phyloP scores from a whole-genome alignment of 1,140 invertebrate genomes.

The Sipha flava region DNA sequence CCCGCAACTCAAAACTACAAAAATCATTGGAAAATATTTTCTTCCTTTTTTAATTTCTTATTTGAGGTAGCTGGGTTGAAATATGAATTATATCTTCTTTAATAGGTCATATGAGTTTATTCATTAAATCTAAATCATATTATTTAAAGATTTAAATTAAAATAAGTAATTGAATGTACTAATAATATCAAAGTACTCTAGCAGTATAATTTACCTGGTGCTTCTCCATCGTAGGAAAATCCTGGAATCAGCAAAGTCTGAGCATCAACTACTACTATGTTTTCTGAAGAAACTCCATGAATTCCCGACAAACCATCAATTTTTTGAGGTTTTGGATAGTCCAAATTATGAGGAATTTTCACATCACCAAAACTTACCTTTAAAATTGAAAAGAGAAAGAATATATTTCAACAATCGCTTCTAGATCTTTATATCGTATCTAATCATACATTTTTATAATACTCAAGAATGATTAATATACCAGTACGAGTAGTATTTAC shows the following conservation, averaged over 20 bases:
- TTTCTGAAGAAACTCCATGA: slow-evolving; percentile 73
- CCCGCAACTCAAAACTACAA: too few species aligned
- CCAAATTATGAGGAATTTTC: slow-evolving; percentile 63
- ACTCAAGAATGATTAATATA: too few species aligned
- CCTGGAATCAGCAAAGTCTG: slow-evolving; percentile 79
- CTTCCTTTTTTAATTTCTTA: too few species aligned
- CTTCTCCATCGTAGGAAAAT: slow-evolving; percentile 81
- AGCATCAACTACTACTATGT: slow-evolving; percentile 78
- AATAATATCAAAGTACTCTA: too few species aligned
- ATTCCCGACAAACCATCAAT: slow-evolving; percentile 64
- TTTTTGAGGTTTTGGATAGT: slow-evolving; percentile 74
- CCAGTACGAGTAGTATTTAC: too few species aligned
- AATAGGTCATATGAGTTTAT: neutral
- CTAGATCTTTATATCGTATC: too few species aligned
- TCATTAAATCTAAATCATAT: neutral
- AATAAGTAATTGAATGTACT: too few species aligned
- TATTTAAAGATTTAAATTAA: neutral
- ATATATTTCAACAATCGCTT: too few species aligned
- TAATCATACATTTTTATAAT: too few species aligned
- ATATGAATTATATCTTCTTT: too few species aligned
- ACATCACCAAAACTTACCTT: slow-evolving; percentile 88
- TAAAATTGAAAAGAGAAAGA: neutral
- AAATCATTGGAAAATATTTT: too few species aligned
- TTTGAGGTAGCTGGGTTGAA: too few species aligned
- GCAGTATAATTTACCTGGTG: slow-evolving; percentile 78